phyloP scores from a whole-genome alignment of 2,113 vertebrate genomes.

The Colossoma macropomum region DNA sequence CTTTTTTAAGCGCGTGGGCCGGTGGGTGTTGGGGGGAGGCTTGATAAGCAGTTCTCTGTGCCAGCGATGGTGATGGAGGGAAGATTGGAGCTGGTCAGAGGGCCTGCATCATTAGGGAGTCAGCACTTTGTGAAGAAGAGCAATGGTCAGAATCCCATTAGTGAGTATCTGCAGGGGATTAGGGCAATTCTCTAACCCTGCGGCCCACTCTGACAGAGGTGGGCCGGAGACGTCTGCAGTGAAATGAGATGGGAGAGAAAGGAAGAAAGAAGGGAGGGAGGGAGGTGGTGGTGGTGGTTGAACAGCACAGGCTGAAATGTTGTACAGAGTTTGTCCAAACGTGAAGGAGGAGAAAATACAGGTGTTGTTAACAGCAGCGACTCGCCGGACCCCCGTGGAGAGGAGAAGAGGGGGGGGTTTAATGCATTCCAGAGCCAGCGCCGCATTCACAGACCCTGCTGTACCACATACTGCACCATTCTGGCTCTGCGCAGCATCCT shows the following conservation, averaged over 20 bases:
- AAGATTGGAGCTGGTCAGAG: conserved; percentile 36
- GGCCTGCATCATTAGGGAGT: conserved; percentile 41
- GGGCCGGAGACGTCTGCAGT: neutral
- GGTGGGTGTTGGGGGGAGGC: conserved; percentile 46
- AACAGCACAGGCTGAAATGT: neutral
- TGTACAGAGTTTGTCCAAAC: neutral
- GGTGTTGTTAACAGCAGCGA: conserved; percentile 9
- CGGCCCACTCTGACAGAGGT: neutral
- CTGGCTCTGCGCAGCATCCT: neutral
- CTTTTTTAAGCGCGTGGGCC: conserved; percentile 4
- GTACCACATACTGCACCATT: conserved; percentile 12
- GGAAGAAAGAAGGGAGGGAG: neutral
- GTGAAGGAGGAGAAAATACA: neutral
- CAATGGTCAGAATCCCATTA: conserved; percentile 52
- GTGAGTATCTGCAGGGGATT: conserved; percentile 33
- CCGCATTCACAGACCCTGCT: conserved; percentile 32
- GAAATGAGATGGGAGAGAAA: conserved; percentile 6
- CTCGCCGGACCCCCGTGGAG: conserved; percentile 1
- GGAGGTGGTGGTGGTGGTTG: neutral
- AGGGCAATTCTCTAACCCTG: conserved; percentile 5
- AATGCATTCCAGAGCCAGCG: conserved; percentile 29
- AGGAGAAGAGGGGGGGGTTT: neutral
- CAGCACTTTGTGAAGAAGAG: conserved; percentile 42
- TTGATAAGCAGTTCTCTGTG: conserved; percentile 20
- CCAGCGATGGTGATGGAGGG: conserved; percentile 23